Evolutionary conservation across 2,797 vertebrate species (phyloP).

Genomic region (Enteromius fasciolatus): DNA sequence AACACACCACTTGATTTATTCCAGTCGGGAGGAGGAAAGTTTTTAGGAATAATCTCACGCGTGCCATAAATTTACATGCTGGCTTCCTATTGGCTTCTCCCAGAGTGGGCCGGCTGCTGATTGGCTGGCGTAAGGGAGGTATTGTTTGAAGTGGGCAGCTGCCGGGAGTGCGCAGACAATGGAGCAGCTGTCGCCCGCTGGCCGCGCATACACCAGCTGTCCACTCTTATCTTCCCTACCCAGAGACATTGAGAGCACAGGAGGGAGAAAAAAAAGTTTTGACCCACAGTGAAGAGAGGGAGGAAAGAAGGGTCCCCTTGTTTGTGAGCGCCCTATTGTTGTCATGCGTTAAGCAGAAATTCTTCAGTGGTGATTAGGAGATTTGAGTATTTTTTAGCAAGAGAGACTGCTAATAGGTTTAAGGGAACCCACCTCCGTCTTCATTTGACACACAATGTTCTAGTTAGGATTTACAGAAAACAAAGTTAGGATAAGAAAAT

Average conservation of each 20-base stretch:
- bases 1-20: slow-evolving; percentile 82
- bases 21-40: slow-evolving; percentile 79
- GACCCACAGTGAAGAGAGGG: slow-evolving; percentile 67
- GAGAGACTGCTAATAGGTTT: slow-evolving; percentile 68
- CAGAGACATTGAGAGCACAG: slow-evolving; percentile 87
- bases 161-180: slow-evolving; percentile 96
- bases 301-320: slow-evolving; percentile 84
- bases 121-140: slow-evolving; percentile 83
- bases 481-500: slow-evolving; percentile 39
- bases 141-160: slow-evolving; percentile 99
- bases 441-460: slow-evolving; percentile 60
- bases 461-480: slow-evolving; percentile 59
- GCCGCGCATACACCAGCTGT: slow-evolving; percentile 99
- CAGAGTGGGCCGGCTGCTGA: slow-evolving; percentile 75
- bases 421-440: slow-evolving; percentile 17
- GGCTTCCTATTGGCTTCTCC: slow-evolving; percentile 78
- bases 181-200: slow-evolving; percentile 98
- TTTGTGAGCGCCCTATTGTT: slow-evolving; percentile 66
- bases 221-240: slow-evolving; percentile 97
- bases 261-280: slow-evolving; percentile 76
- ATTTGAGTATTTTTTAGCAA: slow-evolving; percentile 63
- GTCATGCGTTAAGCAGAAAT: slow-evolving; percentile 83
- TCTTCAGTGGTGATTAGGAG: slow-evolving; percentile 79
- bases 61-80: slow-evolving; percentile 96
- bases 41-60: slow-evolving; percentile 91